A percentile compares a stretch with the other conserved stretches of the same genome.
Conservation (phyloP, 2,113 vertebrate species). For the Taxidea taxus region DNA sequence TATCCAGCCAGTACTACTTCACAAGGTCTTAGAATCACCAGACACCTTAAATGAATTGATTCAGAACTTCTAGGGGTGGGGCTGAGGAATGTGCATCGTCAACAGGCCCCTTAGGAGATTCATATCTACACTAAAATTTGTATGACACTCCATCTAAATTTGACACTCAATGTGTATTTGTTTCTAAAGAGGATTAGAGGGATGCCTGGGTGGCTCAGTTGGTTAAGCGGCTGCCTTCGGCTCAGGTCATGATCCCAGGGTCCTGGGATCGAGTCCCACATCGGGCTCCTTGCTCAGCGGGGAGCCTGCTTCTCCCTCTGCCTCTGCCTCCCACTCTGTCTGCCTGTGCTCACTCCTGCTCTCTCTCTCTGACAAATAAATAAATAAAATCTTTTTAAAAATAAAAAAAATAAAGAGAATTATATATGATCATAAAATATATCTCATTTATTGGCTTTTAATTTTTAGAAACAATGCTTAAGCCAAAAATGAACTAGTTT, state of each 20-base stretch:
- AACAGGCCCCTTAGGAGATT: not conserved
- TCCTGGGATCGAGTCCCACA: too few relatives aligned
- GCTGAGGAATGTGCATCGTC: not conserved
- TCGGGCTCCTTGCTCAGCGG: too few relatives aligned
- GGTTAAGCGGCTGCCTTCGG: too few relatives aligned
- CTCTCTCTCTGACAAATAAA: too few relatives aligned
- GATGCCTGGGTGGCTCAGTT: too few relatives aligned
- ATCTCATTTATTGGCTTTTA: not conserved
- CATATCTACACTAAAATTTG: not conserved
- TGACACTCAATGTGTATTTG: not conserved
- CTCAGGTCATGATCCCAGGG: too few relatives aligned
- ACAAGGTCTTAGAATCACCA: not conserved
- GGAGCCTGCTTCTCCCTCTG: too few relatives aligned
- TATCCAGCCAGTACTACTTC: not conserved
- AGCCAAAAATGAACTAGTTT: not conserved
- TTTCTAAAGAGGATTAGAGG: not conserved
- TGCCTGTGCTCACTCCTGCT: too few relatives aligned
- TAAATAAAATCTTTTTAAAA: too few relatives aligned
- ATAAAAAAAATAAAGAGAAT: not conserved
- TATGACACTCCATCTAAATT: not conserved
- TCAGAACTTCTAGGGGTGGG: not conserved
- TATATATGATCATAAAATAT: too few relatives aligned
- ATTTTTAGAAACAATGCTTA: not conserved
- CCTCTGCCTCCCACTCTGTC: too few relatives aligned
- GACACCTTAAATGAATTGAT: not conserved